A percentile compares a stretch with the other conserved stretches of the same genome.
Conservation (phyloP, 2,113 vertebrate genomes). For the Scartelaos histophorus region DNA sequence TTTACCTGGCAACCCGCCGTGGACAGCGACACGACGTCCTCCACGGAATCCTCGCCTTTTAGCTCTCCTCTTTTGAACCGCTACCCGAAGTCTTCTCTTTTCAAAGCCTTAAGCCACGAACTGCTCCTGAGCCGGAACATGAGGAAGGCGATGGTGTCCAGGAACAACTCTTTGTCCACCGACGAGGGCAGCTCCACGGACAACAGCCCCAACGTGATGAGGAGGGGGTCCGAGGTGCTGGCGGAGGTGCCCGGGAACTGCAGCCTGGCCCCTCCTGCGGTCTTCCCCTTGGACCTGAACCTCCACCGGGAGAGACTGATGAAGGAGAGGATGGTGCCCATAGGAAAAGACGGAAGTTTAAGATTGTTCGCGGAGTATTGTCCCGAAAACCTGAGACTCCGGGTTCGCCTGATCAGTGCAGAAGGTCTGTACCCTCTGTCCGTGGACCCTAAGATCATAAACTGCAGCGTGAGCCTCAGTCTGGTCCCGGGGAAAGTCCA, state of each 20-base stretch:
- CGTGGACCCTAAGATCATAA: constrained; percentile 80
- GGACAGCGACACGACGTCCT: constrained; percentile 86
- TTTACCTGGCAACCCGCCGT: constrained; percentile 73
- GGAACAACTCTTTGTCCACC: constrained; percentile 87
- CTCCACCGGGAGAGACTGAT: constrained; percentile 74
- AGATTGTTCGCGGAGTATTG: constrained; percentile 85
- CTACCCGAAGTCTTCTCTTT: constrained; percentile 73
- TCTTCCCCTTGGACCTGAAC: constrained; percentile 73
- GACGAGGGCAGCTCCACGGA: constrained; percentile 90
- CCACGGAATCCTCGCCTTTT: constrained; percentile 84
- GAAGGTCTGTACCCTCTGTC: constrained; percentile 79
- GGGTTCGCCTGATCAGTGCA: constrained; percentile 83
- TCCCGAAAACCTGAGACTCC: constrained; percentile 78
- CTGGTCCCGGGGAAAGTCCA: constrained; percentile 83
- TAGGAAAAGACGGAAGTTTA: constrained; percentile 79
- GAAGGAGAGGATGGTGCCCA: constrained; percentile 78
- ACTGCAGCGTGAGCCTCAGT: constrained; percentile 85
- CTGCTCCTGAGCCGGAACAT: constrained; percentile 76
- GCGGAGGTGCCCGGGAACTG: constrained; percentile 62
- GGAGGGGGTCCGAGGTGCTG: constrained; percentile 80
- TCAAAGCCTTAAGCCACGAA: constrained; percentile 82
- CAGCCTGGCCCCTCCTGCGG: constrained; percentile 69
- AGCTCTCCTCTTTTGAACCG: constrained; percentile 78
- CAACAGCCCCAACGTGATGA: constrained; percentile 83
- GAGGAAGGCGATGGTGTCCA: constrained; percentile 71